A percentile compares a stretch with the other conserved stretches of the same genome.
These are phyloP conservation scores for Hylaeus volcanicus DNA, from an alignment of 1,140 invertebrate genomes.

Conservation along the genomic window DNA sequence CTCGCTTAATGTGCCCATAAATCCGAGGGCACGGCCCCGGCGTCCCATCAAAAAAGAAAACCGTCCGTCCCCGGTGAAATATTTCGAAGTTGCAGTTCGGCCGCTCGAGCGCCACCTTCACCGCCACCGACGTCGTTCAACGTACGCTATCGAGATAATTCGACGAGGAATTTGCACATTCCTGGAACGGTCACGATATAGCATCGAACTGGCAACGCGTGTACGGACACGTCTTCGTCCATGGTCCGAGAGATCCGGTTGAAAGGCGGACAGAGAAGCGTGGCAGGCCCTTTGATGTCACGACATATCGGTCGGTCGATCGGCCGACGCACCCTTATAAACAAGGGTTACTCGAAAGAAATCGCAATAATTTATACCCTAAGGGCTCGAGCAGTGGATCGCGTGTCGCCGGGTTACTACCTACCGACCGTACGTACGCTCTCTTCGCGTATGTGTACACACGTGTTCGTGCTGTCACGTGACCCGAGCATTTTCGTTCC, in stretches of 20 bases:
- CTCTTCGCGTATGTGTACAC: slow-evolving; percentile 54
- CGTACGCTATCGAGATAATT: slow-evolving; percentile 13
- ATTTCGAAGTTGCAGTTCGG: slow-evolving; percentile 2
- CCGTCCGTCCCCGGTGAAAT: slow-evolving; percentile 36
- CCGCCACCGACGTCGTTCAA: neutral
- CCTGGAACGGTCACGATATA: neutral
- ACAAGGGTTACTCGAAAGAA: slow-evolving; percentile 78
- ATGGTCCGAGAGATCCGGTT: slow-evolving; percentile 54
- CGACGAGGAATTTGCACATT: slow-evolving; percentile 42
- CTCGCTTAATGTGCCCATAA: slow-evolving; percentile 41
- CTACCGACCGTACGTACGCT: slow-evolving; percentile 43
- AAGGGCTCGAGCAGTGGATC: slow-evolving; percentile 75
- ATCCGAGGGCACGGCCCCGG: slow-evolving; percentile 20
- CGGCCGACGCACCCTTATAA: slow-evolving; percentile 69
- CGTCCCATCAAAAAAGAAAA: slow-evolving; percentile 43
- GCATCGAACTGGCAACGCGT: neutral
- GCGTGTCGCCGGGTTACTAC: slow-evolving; percentile 73
- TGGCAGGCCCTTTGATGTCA: slow-evolving; percentile 77
- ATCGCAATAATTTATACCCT: slow-evolving; percentile 79
- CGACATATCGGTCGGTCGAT: slow-evolving; percentile 73
- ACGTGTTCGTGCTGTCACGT: slow-evolving; percentile 61
- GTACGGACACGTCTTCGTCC: slow-evolving; percentile 36
- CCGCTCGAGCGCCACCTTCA: neutral
- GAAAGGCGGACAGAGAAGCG: slow-evolving; percentile 37
- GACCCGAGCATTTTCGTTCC: slow-evolving; percentile 59